These are phyloP conservation scores for Rhynchotus rufescens DNA, from an alignment of 2,797 vertebrate genomes.

Conservation along the genomic window DNA sequence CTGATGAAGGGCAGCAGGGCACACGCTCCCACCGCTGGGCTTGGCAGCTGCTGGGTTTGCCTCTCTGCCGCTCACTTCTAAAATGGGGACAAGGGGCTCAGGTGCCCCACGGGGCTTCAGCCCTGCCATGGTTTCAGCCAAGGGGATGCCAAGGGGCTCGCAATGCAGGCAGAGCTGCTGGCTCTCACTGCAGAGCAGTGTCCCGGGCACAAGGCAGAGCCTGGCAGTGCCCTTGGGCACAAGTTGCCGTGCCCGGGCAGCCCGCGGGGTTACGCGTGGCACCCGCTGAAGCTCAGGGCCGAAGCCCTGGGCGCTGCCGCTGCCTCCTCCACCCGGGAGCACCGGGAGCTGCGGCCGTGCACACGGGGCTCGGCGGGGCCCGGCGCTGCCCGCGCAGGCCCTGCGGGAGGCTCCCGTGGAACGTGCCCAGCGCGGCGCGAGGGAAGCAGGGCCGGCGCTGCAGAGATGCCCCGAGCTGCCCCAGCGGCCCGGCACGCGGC, in stretches of 20 bases:
- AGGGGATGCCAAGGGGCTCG: fast-evolving
- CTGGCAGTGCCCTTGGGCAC: too few species aligned
- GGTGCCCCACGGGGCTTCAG: not conserved
- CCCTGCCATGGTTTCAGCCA: not conserved
- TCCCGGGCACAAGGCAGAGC: too few species aligned
- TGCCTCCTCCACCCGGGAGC: not conserved
- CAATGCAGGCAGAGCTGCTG: too few species aligned
- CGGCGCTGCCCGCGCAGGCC: not conserved
- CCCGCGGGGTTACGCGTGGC: too few species aligned
- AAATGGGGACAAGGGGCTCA: not conserved
- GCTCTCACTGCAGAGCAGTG: not conserved
- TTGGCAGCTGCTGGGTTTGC: not conserved
- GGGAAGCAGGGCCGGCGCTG: fast-evolving
- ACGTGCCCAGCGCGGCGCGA: not conserved
- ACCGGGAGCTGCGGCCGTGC: too few species aligned
- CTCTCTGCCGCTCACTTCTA: not conserved
- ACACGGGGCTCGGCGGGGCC: not conserved
- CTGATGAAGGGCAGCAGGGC: not conserved
- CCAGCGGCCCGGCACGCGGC: not conserved
- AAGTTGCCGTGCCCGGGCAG: too few species aligned
- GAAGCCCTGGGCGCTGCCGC: fast-evolving
- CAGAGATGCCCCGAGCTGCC: not conserved
- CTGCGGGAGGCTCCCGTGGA: fast-evolving
- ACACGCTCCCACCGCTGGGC: not conserved
- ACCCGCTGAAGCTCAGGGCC: too few species aligned